These are phyloP conservation scores for Dendroctonus ponderosae DNA, from an alignment of 1,140 invertebrate species.

Conservation along the genomic window DNA sequence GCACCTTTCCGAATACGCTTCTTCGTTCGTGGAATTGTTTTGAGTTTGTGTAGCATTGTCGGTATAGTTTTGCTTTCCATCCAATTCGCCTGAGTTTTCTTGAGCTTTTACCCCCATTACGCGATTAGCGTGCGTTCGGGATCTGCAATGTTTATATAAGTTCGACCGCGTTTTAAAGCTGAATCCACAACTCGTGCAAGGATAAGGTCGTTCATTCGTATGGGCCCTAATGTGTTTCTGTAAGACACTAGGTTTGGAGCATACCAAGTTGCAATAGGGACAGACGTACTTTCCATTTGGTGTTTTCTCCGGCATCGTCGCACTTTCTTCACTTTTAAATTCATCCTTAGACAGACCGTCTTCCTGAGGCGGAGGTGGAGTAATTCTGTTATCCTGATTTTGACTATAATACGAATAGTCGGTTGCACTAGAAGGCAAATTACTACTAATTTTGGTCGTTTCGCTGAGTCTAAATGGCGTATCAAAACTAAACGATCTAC, in stretches of 20 bases:
- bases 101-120: constrained; percentile 47
- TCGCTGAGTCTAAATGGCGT: constrained; percentile 32
- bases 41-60: constrained; percentile 32
- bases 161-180: constrained; percentile 95
- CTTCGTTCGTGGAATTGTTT: constrained; percentile 63
- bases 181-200: constrained; percentile 84
- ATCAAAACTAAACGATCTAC: constrained; percentile 44
- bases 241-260: constrained; percentile 90
- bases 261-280: constrained; percentile 81
- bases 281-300: constrained; percentile 69
- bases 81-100: constrained; percentile 24
- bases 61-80: constrained; percentile 24
- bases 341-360: constrained; percentile 19
- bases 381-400: not conserved
- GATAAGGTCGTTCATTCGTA: constrained; percentile 90
- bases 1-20: constrained; percentile 56
- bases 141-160: constrained; percentile 84
- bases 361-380: constrained; percentile 7
- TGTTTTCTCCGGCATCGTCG: constrained; percentile 32
- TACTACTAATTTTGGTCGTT: constrained; percentile 35
- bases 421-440: constrained; percentile 43
- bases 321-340: constrained; percentile 31
- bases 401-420: constrained; percentile 17
- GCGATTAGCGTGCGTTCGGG: constrained; percentile 72
- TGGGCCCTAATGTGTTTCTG: constrained; percentile 91